Evolutionary conservation across 1,140 invertebrate genomes (phyloP).

Genomic region (Ganaspis sp.): DNA sequence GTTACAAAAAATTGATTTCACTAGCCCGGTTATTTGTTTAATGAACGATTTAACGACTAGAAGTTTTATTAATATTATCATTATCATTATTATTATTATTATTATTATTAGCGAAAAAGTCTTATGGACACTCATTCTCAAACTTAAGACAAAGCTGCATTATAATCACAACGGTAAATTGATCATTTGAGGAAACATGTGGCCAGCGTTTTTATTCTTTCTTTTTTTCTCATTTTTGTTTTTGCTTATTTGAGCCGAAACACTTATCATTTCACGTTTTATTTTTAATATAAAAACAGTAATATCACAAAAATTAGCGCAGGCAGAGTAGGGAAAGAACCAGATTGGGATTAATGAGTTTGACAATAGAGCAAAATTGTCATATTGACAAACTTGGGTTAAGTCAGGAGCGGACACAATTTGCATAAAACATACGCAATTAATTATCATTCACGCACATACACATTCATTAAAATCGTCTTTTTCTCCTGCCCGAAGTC

Average conservation of each 20-base stretch:
- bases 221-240: not conserved
- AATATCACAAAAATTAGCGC: constrained; percentile 73
- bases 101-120: constrained; percentile 2
- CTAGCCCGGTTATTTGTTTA: constrained; percentile 6
- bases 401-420: constrained; percentile 61
- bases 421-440: constrained; percentile 34
- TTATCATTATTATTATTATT: not conserved
- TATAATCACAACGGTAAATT: not conserved
- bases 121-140: constrained; percentile 4
- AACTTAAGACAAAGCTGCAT: not conserved
- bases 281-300: constrained; percentile 73
- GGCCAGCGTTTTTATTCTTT: constrained; percentile 43
- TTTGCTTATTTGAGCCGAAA: not conserved
- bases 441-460: constrained; percentile 12
- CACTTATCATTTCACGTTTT: constrained; percentile 54
- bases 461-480: constrained; percentile 35
- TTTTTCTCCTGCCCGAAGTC: constrained; percentile 35
- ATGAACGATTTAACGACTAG: constrained; percentile 18
- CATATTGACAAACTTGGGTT: constrained; percentile 63
- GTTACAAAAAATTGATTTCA: constrained; percentile 16
- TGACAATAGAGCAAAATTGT: constrained; percentile 54
- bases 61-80: too few relatives aligned
- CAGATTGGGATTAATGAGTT: constrained; percentile 60
- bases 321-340: constrained; percentile 68
- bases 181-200: constrained; percentile 48